A percentile compares a stretch with the other conserved stretches of the same genome.
phyloP scores from a whole-genome alignment of 2,113 vertebrate genomes.

The Megaceryle maxima region DNA sequence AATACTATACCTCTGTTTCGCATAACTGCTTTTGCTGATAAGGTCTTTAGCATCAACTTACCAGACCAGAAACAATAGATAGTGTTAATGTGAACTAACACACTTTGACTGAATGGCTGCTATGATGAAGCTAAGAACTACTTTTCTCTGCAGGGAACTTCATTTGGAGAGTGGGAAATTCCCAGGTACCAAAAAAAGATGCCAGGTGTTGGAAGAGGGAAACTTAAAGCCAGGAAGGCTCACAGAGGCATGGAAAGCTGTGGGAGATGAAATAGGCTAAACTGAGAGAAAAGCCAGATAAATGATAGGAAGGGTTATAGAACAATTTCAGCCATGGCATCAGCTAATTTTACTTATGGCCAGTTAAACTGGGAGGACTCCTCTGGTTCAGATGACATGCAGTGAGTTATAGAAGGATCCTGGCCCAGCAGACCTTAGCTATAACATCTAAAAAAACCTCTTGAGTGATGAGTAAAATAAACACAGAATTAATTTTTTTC shows the following conservation, averaged over 20 bases:
- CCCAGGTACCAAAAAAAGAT: neutral
- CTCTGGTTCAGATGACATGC: neutral
- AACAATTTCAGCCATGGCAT: neutral
- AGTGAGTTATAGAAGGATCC: neutral
- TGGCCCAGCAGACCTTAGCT: neutral
- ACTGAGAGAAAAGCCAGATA: neutral
- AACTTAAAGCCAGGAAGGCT: fast-evolving
- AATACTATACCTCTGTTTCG: neutral
- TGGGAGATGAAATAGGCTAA: neutral
- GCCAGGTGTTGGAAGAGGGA: neutral
- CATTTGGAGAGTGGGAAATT: neutral
- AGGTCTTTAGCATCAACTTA: neutral
- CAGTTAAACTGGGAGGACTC: neutral
- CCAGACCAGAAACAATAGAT: neutral
- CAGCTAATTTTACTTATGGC: neutral
- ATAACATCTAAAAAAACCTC: neutral
- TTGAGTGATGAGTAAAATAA: neutral
- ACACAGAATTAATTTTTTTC: neutral
- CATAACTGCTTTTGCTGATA: neutral
- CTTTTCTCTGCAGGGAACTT: constrained; percentile 23
- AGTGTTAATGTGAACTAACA: neutral
- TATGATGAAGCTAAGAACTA: neutral
- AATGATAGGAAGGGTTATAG: neutral
- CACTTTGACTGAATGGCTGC: neutral
- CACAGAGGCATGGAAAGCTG: neutral